Percentiles rank a stretch among this genome's conserved stretches.
These are phyloP conservation scores for Butorides virescens DNA, from an alignment of 2,113 vertebrate genomes.

Conservation along the genomic window DNA sequence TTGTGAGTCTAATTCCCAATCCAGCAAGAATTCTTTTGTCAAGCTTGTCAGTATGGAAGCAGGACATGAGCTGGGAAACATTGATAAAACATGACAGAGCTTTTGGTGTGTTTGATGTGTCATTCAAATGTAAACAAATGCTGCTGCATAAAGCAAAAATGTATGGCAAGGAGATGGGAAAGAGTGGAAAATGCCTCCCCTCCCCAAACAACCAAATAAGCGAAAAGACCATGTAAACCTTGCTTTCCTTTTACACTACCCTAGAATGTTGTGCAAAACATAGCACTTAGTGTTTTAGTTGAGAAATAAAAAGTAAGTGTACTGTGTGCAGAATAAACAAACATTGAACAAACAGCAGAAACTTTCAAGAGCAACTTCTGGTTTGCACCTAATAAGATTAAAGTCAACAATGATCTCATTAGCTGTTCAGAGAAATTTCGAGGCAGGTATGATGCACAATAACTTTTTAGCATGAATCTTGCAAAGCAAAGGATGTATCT, in stretches of 20 bases:
- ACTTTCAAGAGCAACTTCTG: background rate
- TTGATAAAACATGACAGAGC: constrained; percentile 29
- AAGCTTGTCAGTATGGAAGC: background rate
- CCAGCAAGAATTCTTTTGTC: background rate
- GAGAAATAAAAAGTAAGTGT: too few relatives aligned
- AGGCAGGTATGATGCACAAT: background rate
- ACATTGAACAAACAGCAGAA: background rate
- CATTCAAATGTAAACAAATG: background rate
- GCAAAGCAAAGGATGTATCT: background rate
- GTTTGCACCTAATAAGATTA: background rate
- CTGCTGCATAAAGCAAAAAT: background rate
- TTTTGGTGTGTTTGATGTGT: constrained; percentile 18
- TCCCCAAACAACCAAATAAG: background rate
- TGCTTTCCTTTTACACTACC: background rate
- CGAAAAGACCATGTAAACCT: background rate
- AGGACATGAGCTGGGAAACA: background rate
- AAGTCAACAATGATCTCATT: background rate
- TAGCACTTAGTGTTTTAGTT: too few relatives aligned
- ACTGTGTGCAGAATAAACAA: background rate
- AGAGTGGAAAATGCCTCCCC: background rate
- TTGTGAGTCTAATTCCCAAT: background rate
- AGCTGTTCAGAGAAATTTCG: background rate
- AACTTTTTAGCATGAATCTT: background rate
- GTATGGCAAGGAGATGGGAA: background rate
- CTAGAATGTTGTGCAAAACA: background rate